Evolutionary conservation across 2,888 invertebrate genomes (phyloP).

Genomic region (Drosophila meridiana): DNA sequence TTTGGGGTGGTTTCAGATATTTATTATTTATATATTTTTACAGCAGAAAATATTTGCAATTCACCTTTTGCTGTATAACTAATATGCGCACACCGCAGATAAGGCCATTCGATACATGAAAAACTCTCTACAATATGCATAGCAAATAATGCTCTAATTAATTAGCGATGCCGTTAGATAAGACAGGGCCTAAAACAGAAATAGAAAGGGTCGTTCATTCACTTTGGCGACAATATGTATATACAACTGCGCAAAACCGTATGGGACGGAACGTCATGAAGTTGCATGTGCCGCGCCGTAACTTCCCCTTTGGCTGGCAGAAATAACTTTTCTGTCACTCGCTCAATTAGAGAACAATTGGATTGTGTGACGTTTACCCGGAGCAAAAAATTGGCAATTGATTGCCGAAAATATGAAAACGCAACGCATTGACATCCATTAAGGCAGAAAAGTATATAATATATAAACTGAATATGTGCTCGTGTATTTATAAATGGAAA

Average conservation of each 20-base stretch:
- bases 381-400: conserved; percentile 52
- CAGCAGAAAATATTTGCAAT: not conserved
- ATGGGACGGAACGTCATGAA: conserved; percentile 26
- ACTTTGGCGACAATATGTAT: conserved; percentile 17
- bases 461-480: conserved; percentile 6
- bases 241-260: conserved; percentile 55
- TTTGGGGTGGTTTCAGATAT: not conserved
- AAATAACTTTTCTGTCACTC: conserved; percentile 15
- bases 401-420: conserved; percentile 69
- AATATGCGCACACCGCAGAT: conserved; percentile 29
- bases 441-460: conserved; percentile 15
- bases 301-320: not conserved
- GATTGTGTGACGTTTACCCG: conserved; percentile 54
- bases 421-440: conserved; percentile 33
- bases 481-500: not conserved
- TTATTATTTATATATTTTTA: too few relatives aligned
- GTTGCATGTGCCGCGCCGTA: conserved; percentile 9
- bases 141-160: conserved; percentile 62
- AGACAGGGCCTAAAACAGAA: conserved; percentile 24
- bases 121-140: conserved; percentile 40
- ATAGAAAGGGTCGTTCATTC: conserved; percentile 1
- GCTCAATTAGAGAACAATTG: conserved; percentile 65
- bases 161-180: conserved; percentile 64
- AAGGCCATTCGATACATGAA: conserved; percentile 28
- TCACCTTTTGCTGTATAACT: conserved; percentile 9